Base-by-base conservation (phyloP, 2,113 vertebrate species). In the Hippocampus abdominalis region DNA sequence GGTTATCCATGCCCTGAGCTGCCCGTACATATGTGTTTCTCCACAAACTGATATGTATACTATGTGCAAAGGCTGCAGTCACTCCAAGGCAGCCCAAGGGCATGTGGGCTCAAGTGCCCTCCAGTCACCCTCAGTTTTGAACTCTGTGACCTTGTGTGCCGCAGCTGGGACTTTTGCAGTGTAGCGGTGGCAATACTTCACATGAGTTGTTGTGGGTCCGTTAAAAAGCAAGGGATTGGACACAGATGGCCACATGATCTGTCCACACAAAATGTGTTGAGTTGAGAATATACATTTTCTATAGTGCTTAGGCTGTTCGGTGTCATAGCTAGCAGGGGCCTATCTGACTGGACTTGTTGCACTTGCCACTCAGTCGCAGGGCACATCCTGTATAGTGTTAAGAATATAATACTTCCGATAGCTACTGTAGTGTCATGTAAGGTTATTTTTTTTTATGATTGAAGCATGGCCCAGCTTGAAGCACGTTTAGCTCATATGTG, bases 1-100 rank as follows among this genome's bases (percentile, higher is more conserved):
- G 78, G 56, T 70, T 78, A 18, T 77, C 69, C 70, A 80, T 65
- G 73, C 84, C 81, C 86, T 76, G 84, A 77, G 74, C 46, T 72
- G 71, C 82, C 27, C 11, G 60, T 76, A 72, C 8, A 3, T 70
- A 64, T 71, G 77, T 77, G 74, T 82, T 86, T 86, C 77, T 75
- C 77, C 71, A 49, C 56, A 63, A 39, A 8, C 73, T 74, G 49
- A 66, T 70, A 70, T 76, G 71, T 69, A 67, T 59, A 70, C 69
- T 72, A 57, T 76, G 69, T 81, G 74, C 76, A 3, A 32, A 21
- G 32, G 49, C 51, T 27, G 73, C 23, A 51, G 72, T 68, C 67
- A 73, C 25, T 3, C 76, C 74, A 75, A 82, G 67, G 48, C 1
- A n/a, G 40, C 23, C 23, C 42, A 46, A 46, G 42, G 42, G 12